A percentile compares a stretch with the other conserved stretches of the same genome.
These are phyloP conservation scores for Wasmannia auropunctata DNA, from an alignment of 1,140 invertebrate genomes.

Conservation along the genomic window DNA sequence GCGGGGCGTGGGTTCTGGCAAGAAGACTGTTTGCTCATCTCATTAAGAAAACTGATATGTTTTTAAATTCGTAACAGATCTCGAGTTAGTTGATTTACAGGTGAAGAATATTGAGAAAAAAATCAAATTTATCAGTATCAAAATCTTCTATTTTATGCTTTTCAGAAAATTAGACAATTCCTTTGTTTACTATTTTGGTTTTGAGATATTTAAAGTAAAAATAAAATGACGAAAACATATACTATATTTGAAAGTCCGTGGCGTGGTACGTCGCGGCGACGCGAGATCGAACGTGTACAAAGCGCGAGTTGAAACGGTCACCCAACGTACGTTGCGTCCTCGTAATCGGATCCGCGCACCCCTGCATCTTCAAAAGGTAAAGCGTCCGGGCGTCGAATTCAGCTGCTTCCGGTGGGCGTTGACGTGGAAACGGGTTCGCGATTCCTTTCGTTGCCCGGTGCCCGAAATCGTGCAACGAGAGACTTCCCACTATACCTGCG, in stretches of 20 bases:
- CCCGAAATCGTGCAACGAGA: slow-evolving; percentile 62
- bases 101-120: not conserved
- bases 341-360: slow-evolving; percentile 83
- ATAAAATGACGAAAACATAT: not conserved
- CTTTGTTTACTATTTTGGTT: not conserved
- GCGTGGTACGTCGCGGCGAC: not conserved
- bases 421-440: slow-evolving; percentile 85
- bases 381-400: slow-evolving; percentile 78
- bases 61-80: slow-evolving; percentile 70
- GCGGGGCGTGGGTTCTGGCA: not conserved
- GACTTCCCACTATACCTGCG: slow-evolving; percentile 54
- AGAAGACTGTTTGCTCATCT: slow-evolving; percentile 74
- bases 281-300: not conserved
- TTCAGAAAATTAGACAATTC: not conserved
- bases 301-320: slow-evolving; percentile 79
- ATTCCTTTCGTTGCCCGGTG: slow-evolving; percentile 73
- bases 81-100: slow-evolving; percentile 11
- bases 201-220: not conserved
- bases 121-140: not conserved
- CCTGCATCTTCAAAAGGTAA: slow-evolving; percentile 79
- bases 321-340: slow-evolving; percentile 79
- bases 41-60: slow-evolving; percentile 73
- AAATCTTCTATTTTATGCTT: not conserved
- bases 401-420: slow-evolving; percentile 86
- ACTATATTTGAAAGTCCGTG: not conserved